A percentile compares a stretch with the other conserved stretches of the same genome.
phyloP scores from a whole-genome alignment of 1,140 invertebrate species.

The Bombus fervidus region DNA sequence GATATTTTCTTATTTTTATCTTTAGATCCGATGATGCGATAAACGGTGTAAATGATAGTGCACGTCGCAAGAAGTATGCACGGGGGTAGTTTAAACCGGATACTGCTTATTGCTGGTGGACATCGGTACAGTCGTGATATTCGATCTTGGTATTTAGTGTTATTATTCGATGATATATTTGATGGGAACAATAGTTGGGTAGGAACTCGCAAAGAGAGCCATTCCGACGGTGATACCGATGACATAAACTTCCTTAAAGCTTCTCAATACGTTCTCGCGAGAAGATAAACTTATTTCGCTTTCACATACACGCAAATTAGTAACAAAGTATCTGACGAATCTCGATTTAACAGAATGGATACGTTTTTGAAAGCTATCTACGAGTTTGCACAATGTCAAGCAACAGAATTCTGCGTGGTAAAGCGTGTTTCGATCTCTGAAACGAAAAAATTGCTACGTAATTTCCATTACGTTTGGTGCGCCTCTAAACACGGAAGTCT shows the following conservation, averaged over 20 bases:
- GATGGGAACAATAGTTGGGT: neutral
- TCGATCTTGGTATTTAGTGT: slow-evolving; percentile 12
- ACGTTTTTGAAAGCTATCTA: neutral
- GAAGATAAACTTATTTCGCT: neutral
- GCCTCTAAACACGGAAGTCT: slow-evolving; percentile 34
- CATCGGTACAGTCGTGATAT: slow-evolving; percentile 1
- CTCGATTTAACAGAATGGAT: no score
- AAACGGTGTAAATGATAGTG: slow-evolving; percentile 22
- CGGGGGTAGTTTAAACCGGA: slow-evolving; percentile 11
- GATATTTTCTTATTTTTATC: neutral
- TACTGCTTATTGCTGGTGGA: slow-evolving; percentile 7
- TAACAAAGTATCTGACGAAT: no score
- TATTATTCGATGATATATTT: slow-evolving; percentile 10
- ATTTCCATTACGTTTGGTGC: slow-evolving; percentile 33
- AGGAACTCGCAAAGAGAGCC: no score
- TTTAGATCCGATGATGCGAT: slow-evolving; percentile 6
- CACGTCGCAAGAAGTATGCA: neutral
- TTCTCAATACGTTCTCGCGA: neutral
- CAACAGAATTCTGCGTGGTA: neutral
- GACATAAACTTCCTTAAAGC: neutral
- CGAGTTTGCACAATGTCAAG: neutral
- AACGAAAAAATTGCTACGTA: slow-evolving; percentile 30
- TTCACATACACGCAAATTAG: no score
- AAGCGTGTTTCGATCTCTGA: neutral
- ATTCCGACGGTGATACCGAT: neutral